phyloP scores from a whole-genome alignment of 2,797 vertebrate species.

The Sebastes reedi region DNA sequence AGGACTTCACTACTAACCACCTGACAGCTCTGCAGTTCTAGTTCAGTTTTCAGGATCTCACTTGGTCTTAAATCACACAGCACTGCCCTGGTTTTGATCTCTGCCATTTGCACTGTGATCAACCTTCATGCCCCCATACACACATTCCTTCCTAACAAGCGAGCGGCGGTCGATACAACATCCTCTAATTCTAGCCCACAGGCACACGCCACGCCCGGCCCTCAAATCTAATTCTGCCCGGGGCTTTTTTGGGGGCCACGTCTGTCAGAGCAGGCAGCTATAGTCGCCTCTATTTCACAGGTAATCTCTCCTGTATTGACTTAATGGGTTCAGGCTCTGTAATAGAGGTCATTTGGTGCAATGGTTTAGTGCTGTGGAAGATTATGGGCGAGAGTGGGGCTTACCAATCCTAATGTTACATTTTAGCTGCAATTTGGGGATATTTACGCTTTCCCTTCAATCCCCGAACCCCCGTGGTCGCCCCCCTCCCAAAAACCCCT shows the following conservation, averaged over 20 bases:
- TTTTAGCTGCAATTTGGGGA: conserved; percentile 81
- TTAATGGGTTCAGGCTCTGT: conserved; percentile 72
- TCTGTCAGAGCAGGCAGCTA: conserved; percentile 46
- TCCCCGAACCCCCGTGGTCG: conserved; percentile 50
- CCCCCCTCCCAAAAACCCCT: conserved; percentile 53
- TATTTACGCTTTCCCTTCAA: conserved; percentile 71
- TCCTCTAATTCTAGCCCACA: conserved; percentile 62
- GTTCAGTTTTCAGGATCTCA: neutral
- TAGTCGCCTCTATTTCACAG: conserved; percentile 66
- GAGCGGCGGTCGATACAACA: conserved; percentile 52
- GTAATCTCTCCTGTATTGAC: conserved; percentile 76
- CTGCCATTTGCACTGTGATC: conserved; percentile 41
- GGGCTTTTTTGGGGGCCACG: conserved; percentile 38
- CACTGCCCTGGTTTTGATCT: conserved; percentile 30
- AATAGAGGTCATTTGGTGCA: conserved; percentile 77
- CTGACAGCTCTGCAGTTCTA: neutral
- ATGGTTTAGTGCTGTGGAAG: conserved; percentile 65
- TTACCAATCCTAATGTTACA: conserved; percentile 78
- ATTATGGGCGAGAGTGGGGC: conserved; percentile 73
- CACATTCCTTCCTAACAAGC: conserved; percentile 50
- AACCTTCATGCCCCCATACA: neutral
- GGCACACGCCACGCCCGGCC: conserved; percentile 42
- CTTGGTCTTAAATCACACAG: conserved; percentile 1
- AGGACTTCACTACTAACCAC: conserved; percentile 4
- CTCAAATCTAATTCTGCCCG: conserved; percentile 65